A percentile compares a stretch with the other conserved stretches of the same genome.
phyloP scores from a whole-genome alignment of 2,113 vertebrate genomes.

The Perognathus longimembris region DNA sequence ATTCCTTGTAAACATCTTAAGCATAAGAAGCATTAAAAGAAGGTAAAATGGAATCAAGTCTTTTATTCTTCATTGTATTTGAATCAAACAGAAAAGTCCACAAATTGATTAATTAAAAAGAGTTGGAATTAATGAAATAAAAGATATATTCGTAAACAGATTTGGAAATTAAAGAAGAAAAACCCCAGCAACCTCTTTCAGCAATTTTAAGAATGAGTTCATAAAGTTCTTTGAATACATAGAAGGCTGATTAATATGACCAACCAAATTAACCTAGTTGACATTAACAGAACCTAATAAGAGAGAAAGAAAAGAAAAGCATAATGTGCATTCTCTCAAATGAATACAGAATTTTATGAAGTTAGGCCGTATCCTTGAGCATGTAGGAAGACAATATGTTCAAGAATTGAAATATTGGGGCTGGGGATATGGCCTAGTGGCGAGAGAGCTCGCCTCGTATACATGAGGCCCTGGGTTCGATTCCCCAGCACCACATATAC shows the following conservation, averaged over 20 bases:
- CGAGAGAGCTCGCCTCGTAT: too few relatives aligned
- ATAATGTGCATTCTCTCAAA: not conserved
- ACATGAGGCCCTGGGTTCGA: too few relatives aligned
- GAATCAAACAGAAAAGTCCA: not conserved
- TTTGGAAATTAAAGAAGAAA: not conserved
- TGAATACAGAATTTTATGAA: not conserved
- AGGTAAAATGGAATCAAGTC: not conserved
- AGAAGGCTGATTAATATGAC: not conserved
- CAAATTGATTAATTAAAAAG: conserved; percentile 8
- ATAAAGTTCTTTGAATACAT: not conserved
- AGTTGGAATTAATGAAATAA: not conserved
- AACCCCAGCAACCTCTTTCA: not conserved
- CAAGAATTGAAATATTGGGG: not conserved
- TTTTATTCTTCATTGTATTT: not conserved
- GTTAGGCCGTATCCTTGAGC: not conserved
- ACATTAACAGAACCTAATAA: not conserved
- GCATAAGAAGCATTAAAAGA: not conserved
- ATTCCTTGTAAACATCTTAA: not conserved
- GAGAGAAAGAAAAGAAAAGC: not conserved
- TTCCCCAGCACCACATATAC: too few relatives aligned
- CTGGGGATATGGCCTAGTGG: too few relatives aligned
- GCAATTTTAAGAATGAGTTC: not conserved
- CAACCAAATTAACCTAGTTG: not conserved
- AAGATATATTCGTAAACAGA: not conserved
- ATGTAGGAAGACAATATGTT: not conserved